Base-by-base conservation (phyloP, 2,113 vertebrate genomes). In the Apeltes quadracus region DNA sequence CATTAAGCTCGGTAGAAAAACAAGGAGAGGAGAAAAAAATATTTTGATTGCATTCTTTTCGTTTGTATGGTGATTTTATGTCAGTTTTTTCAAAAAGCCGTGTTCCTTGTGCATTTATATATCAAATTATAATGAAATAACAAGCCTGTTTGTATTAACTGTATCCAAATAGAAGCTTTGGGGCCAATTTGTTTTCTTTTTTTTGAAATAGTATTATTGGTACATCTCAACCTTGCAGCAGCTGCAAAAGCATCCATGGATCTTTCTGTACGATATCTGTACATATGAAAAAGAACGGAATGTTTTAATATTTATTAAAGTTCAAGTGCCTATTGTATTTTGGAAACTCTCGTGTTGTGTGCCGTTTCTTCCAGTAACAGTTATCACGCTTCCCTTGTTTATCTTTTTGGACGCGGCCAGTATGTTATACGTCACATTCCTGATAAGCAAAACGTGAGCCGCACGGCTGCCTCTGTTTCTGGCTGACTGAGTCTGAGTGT, bases 251-350 rank as follows among this genome's bases (percentile, higher is more conserved):
- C 84, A 83, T 82, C 85, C 84, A 90, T 75, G 69, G 69, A 88
- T 90, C 91, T 90, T 91, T 91, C 86, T 96, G 94, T 96, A 93
- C 91, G 73, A 94, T 94, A 95, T 93, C 87, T 94, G 94, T 95
- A 95, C 95, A 96, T 95, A 96, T 91, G 91, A 94, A 94, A 94
- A 88, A 94, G 90, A 94, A 91, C 85, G 88, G 94, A 94, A 94
- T 93, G 94, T 96, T 29, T 94, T 91, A 93, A 95, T 96, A 98
- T 95, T 97, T 97, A 98, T 97, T 97, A 97, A 98, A 97, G 87
- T 92, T 92, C 86, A 91, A 89, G 89, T 89, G 76, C 93, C 93
- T 95, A 84, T 94, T 93, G 92, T 93, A 89, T 95, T 96, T 95
- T 95, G 94, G 95, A 96, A 93, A 88, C 77, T 70, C 16, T n/a